Base-by-base conservation (phyloP, 2,888 invertebrate species). In the Torymus texanus region DNA sequence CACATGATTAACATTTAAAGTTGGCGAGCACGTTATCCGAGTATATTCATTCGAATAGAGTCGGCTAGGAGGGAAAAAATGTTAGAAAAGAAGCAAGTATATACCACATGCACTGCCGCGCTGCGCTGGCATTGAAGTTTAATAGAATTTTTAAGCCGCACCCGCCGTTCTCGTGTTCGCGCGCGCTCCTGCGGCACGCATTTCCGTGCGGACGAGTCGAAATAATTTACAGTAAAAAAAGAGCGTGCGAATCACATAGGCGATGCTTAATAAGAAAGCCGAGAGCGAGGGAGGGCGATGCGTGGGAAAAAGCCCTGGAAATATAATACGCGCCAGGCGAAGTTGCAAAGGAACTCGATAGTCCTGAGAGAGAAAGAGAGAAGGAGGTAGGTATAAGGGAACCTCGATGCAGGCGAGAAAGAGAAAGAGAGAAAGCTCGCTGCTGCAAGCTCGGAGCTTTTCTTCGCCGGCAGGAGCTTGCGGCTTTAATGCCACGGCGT, bases 81-180 rank as follows among this genome's bases (percentile, higher is more conserved):
- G 21, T 55, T 61, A 50, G 21, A 21, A 61, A 50, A 21, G 8
- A 41, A 41, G 41, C 41, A 41, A 29, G 8, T 8, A 8, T 8
- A 29, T 29, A 21, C 1, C 21, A 21, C 21, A 21, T 21, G 4
- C 29, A 41, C 41, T 41, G 8, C 41, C 41, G 41, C 41, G 41
- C 41, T 41, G 51, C 41, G 73, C 73, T 16, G 53, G 56, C 50
- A 67, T 75, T 66, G 66, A 82, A 82, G 80, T 82, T 80, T 82
- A 79, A 74, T 77, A 77, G 82, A 80, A 80, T 80, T 80, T 80
- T 74, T 77, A 80, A 80, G 65, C 59, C 76, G 50, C 29, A 10
- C 24, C 24, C 21, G 51, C n/a, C 8, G 68, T 65, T n/a, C 21
- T 21, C 21, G 21, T 21, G 21, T 21, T 21, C 21, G 21, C 21